phyloP scores from a whole-genome alignment of 2,113 vertebrate species.

The Tautogolabrus adspersus region DNA sequence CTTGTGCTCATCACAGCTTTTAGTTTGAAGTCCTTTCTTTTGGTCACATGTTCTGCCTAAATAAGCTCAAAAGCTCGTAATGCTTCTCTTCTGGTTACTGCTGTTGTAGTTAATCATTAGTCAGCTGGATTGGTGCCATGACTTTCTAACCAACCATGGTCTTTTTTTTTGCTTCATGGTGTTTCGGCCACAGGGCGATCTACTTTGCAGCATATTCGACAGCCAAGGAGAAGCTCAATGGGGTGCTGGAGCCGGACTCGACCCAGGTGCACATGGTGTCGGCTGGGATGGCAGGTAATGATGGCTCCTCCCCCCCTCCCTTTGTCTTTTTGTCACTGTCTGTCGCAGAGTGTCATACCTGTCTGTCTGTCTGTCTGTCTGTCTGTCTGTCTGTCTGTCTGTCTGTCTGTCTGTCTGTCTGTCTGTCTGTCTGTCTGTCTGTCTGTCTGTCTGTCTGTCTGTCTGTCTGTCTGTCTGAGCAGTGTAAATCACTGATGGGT shows the following conservation, averaged over 20 bases:
- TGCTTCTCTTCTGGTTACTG: background rate
- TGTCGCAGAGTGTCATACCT: slow-evolving; percentile 28
- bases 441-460: slow-evolving; percentile 29
- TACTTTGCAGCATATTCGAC: slow-evolving; percentile 98
- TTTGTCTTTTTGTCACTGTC: slow-evolving; percentile 49
- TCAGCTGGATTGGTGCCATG: background rate
- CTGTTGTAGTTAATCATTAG: background rate
- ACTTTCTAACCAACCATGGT: background rate
- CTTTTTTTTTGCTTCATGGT: background rate
- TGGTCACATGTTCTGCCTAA: no score
- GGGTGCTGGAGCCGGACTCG: slow-evolving; percentile 92
- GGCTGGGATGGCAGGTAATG: slow-evolving; percentile 97
- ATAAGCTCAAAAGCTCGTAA: background rate
- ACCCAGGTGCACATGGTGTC: slow-evolving; percentile 98
- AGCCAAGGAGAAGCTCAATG: slow-evolving; percentile 95
- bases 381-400: slow-evolving; percentile 32
- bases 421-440: slow-evolving; percentile 44
- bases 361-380: slow-evolving; percentile 46
- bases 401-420: slow-evolving; percentile 56
- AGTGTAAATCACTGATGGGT: slow-evolving; percentile 61
- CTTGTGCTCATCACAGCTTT: background rate
- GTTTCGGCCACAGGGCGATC: slow-evolving; percentile 88
- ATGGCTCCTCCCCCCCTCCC: slow-evolving; percentile 50
- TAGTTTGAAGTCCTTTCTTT: background rate
- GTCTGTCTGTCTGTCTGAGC: slow-evolving; percentile 52